Conservation (phyloP, 2,113 vertebrate species). For the Aegotheles bennettii region DNA sequence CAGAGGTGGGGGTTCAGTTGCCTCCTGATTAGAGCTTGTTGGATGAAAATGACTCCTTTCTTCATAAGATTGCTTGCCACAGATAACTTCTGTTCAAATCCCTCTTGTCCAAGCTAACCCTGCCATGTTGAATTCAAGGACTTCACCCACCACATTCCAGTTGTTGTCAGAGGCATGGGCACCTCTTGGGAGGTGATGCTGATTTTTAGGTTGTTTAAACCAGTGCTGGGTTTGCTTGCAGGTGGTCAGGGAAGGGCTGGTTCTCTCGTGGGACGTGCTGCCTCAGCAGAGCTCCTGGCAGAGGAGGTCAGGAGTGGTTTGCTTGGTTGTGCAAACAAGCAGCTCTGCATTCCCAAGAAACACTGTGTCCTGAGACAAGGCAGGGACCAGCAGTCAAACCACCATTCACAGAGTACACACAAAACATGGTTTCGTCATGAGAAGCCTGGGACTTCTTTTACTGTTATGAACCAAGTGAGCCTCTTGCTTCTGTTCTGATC, state of each 20-base stretch:
- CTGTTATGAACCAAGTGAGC: background rate
- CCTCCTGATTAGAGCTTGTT: background rate
- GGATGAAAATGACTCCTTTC: background rate
- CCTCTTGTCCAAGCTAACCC: background rate
- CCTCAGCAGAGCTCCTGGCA: background rate
- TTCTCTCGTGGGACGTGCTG: background rate
- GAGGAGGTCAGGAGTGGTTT: background rate
- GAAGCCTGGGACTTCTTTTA: background rate
- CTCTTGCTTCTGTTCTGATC: background rate
- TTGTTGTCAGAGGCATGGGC: background rate
- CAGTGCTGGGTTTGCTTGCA: rapidly evolving
- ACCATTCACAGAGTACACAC: background rate
- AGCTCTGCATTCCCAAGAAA: background rate
- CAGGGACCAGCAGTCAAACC: background rate
- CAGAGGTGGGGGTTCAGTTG: background rate
- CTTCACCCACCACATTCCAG: background rate
- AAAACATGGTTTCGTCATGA: background rate
- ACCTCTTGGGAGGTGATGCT: background rate
- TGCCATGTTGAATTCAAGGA: rapidly evolving
- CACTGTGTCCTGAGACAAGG: background rate
- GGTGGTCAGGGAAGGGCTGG: background rate
- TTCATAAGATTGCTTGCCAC: background rate
- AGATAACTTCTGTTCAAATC: background rate
- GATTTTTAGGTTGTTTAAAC: background rate
- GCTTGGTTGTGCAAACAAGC: background rate